Percentiles rank a stretch among this genome's conserved stretches.
Conservation (phyloP, 2,113 vertebrate species). For the Prunella fulvescens region DNA sequence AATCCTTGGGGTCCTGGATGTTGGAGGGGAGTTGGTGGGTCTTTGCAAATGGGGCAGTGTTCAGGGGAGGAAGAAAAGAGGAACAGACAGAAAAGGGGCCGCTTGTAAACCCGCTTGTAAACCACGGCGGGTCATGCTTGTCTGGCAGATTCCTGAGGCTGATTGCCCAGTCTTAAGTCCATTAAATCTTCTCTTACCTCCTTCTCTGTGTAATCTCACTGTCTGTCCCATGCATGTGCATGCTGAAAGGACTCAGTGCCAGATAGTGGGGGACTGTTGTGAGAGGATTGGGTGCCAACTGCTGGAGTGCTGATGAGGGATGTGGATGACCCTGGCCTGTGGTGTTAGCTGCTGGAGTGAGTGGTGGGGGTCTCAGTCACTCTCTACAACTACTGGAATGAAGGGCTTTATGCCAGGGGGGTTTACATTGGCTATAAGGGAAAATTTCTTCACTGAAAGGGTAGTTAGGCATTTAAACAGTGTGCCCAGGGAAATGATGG, state of each 20-base stretch:
- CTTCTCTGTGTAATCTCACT: background rate
- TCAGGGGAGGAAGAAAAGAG: background rate
- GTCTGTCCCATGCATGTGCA: rapidly evolving
- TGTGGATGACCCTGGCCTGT: background rate
- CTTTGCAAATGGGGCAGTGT: background rate
- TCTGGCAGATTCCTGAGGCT: background rate
- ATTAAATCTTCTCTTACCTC: background rate
- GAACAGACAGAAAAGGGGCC: background rate
- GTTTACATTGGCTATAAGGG: background rate
- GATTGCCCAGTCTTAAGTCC: background rate
- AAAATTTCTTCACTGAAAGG: background rate
- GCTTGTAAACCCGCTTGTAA: rapidly evolving
- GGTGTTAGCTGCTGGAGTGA: rapidly evolving
- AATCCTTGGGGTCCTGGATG: background rate
- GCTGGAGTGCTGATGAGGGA: background rate
- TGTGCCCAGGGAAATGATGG: background rate
- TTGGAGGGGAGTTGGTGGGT: background rate
- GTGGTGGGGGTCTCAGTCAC: background rate
- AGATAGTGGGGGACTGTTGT: no score
- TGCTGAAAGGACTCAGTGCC: background rate
- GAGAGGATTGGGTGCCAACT: background rate
- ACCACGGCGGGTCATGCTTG: rapidly evolving
- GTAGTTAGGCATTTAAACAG: background rate
- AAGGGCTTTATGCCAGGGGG: background rate
- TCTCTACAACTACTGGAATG: background rate